Evolutionary conservation across 2,888 invertebrate species (phyloP).

Genomic region (Lamproptera curius): DNA sequence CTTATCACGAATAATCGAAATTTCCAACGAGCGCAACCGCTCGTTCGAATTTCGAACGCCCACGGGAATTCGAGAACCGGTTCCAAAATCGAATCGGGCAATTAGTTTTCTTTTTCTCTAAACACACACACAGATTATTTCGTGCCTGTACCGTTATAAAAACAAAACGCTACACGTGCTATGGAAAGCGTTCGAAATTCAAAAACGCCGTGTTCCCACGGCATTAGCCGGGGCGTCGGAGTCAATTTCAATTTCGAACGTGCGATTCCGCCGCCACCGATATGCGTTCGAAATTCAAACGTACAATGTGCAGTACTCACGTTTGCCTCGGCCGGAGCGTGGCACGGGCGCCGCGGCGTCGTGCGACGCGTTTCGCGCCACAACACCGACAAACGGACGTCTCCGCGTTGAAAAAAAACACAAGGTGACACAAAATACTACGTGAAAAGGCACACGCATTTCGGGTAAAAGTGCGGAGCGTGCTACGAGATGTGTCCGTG

Average conservation of each 20-base stretch:
- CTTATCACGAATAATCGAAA: conserved; percentile 3
- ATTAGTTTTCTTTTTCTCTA: conserved; percentile 26
- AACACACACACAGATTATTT: neutral
- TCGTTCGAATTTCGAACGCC: conserved; percentile 2
- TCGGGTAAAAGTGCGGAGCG: conserved; percentile 78
- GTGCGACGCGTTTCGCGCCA: conserved; percentile 51
- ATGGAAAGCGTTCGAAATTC: neutral
- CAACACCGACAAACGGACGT: conserved; percentile 47
- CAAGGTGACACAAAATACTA: conserved; percentile 63
- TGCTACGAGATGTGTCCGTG: conserved; percentile 75
- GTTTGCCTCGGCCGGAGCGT: conserved; percentile 42
- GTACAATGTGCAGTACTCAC: conserved; percentile 63
- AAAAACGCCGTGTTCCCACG: neutral
- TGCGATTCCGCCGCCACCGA: conserved; percentile 9
- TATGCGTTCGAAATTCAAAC: conserved; percentile 38
- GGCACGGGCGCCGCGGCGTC: conserved; percentile 51
- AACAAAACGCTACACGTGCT: neutral
- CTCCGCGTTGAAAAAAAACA: conserved; percentile 63
- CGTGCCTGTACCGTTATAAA: neutral
- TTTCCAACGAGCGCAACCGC: conserved; percentile 4
- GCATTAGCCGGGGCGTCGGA: neutral
- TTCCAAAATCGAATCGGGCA: conserved; percentile 23
- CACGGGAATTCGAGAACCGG: conserved; percentile 6
- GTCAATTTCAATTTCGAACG: neutral
- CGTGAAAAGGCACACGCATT: conserved; percentile 65